Evolutionary conservation across 1,140 invertebrate species (phyloP).

Genomic region (Nephila pilipes): DNA sequence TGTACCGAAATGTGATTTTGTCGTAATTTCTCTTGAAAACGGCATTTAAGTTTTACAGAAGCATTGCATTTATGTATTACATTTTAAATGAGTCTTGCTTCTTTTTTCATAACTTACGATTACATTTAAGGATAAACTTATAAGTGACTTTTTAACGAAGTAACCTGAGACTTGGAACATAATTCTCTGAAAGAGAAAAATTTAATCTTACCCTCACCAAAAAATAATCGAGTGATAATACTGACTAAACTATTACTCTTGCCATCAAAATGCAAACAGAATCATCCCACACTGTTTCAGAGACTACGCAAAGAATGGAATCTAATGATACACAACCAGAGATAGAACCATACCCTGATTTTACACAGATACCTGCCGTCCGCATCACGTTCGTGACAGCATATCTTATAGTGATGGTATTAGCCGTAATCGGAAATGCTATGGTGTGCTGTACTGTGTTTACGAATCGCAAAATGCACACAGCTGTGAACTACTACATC

Average conservation of each 20-base stretch:
- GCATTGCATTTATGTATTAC: neutral
- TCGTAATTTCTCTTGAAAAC: too few relatives aligned
- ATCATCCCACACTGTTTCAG: neutral
- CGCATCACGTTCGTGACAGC: conserved; percentile 79
- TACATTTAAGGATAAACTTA: neutral
- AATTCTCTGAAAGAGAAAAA: too few relatives aligned
- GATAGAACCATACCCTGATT: conserved; percentile 76
- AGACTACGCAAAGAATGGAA: neutral
- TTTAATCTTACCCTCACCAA: too few relatives aligned
- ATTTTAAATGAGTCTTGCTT: neutral
- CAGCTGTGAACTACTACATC: conserved; percentile 83
- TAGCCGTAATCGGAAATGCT: conserved; percentile 81
- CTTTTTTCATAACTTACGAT: neutral
- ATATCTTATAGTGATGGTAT: conserved; percentile 81
- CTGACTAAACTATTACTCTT: neutral
- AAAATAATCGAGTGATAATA: neutral
- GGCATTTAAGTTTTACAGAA: too few relatives aligned
- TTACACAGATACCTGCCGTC: conserved; percentile 79
- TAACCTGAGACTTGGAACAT: neutral
- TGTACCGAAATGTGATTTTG: too few relatives aligned
- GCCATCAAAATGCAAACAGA: neutral
- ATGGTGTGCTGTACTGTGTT: conserved; percentile 80
- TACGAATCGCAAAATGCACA: conserved; percentile 82
- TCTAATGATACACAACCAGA: neutral
- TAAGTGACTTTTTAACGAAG: neutral